phyloP scores from a whole-genome alignment of 2,113 vertebrate genomes.

The Lagenorhynchus albirostris region DNA sequence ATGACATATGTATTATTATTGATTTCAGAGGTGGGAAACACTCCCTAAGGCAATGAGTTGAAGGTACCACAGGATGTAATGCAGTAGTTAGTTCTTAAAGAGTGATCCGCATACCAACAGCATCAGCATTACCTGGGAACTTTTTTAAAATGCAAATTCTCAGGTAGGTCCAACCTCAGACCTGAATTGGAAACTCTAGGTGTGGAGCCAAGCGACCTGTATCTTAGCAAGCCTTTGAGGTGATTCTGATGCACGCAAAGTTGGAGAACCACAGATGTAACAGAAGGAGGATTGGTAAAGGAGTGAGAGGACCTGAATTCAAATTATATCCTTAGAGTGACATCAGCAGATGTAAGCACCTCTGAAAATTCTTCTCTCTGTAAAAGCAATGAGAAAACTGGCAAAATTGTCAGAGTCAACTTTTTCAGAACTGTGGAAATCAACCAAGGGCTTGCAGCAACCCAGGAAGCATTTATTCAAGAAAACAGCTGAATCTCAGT shows the following conservation, averaged over 20 bases:
- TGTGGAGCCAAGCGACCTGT: neutral
- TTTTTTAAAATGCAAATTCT: neutral
- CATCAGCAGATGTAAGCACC: neutral
- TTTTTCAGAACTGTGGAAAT: constrained; percentile 9
- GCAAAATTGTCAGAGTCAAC: neutral
- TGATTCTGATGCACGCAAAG: neutral
- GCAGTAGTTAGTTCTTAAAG: neutral
- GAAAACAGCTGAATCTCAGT: neutral
- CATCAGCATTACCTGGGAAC: neutral
- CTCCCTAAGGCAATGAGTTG: neutral
- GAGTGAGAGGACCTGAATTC: neutral
- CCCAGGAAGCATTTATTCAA: neutral
- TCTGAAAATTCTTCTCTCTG: neutral
- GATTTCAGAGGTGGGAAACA: neutral
- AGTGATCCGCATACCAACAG: neutral
- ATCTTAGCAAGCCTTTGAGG: neutral
- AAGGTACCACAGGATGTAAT: neutral
- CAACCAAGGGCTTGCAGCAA: neutral
- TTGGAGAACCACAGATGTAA: neutral
- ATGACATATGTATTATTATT: neutral
- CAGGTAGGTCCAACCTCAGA: neutral
- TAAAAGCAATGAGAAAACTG: neutral
- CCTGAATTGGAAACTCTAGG: neutral
- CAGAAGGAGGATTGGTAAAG: neutral
- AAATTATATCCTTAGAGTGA: neutral